These are phyloP conservation scores for Balaeniceps rex DNA, from an alignment of 2,113 vertebrate species.

Conservation along the genomic window DNA sequence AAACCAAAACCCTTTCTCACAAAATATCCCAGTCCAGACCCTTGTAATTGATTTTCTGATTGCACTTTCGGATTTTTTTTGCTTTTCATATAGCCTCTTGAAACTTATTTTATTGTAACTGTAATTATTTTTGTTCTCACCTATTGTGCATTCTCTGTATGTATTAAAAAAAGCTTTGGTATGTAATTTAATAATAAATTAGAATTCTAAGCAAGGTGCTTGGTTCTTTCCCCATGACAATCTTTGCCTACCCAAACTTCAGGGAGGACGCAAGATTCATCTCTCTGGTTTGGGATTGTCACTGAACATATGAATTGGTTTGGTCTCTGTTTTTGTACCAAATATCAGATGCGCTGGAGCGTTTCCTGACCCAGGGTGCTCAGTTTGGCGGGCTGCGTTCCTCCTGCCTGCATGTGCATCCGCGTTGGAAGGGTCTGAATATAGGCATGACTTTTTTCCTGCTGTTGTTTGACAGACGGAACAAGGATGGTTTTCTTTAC, in stretches of 20 bases:
- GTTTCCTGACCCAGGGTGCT: not conserved
- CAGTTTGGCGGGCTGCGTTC: not conserved
- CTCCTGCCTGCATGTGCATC: not conserved
- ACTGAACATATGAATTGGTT: accelerated
- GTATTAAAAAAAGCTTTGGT: constrained; percentile 77
- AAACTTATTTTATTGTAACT: constrained; percentile 72
- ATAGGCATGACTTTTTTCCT: not conserved
- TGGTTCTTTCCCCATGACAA: not conserved
- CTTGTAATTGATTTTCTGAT: constrained; percentile 52
- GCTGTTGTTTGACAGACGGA: not conserved
- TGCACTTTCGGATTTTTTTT: constrained; percentile 74
- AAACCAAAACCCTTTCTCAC: constrained; percentile 22
- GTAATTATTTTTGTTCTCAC: constrained; percentile 79
- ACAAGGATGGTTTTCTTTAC: not conserved
- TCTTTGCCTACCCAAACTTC: not conserved
- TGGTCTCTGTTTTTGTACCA: not conserved
- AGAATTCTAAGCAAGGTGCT: constrained; percentile 68
- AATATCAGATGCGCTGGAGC: not conserved
- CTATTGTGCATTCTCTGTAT: constrained; percentile 77
- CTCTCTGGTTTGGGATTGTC: not conserved
- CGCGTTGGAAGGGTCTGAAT: not conserved
- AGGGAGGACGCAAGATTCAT: not conserved
- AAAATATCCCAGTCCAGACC: constrained; percentile 9
- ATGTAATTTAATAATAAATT: constrained; percentile 87
- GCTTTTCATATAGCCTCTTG: constrained; percentile 66